phyloP scores from a whole-genome alignment of 2,113 vertebrate species.

The Pluvianellus socialis region DNA sequence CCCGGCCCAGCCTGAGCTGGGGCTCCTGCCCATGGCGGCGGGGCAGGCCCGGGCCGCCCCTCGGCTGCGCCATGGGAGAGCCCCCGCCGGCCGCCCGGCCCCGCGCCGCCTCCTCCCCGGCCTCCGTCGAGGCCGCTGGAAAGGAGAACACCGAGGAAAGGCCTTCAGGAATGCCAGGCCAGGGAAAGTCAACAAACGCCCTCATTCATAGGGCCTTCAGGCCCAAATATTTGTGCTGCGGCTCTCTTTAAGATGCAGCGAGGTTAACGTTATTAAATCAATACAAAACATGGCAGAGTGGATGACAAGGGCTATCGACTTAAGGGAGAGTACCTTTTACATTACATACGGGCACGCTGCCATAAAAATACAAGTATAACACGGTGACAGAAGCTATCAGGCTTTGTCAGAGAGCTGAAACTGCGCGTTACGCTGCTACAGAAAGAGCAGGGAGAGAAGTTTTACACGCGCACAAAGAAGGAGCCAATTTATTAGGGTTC shows the following conservation, averaged over 20 bases:
- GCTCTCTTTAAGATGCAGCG: neutral
- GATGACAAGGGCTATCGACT: neutral
- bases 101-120: fast-evolving
- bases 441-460: neutral
- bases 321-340: neutral
- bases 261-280: neutral
- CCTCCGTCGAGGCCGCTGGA: fast-evolving
- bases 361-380: neutral
- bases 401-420: neutral
- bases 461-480: conserved; percentile 11
- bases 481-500: neutral
- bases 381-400: neutral
- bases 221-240: neutral
- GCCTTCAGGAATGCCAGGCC: neutral
- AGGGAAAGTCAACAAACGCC: neutral
- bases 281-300: neutral
- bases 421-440: neutral
- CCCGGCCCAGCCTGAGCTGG: neutral
- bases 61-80: neutral
- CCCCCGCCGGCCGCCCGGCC: neutral
- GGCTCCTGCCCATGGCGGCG: neutral
- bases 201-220: neutral
- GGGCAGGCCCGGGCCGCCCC: neutral
- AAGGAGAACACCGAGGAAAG: neutral
- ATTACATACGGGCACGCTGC: neutral